Evolutionary conservation across 2,113 vertebrate species (phyloP), one percentile per base, ranked within the genome.

Genomic region (Mustela lutreola): DNA sequence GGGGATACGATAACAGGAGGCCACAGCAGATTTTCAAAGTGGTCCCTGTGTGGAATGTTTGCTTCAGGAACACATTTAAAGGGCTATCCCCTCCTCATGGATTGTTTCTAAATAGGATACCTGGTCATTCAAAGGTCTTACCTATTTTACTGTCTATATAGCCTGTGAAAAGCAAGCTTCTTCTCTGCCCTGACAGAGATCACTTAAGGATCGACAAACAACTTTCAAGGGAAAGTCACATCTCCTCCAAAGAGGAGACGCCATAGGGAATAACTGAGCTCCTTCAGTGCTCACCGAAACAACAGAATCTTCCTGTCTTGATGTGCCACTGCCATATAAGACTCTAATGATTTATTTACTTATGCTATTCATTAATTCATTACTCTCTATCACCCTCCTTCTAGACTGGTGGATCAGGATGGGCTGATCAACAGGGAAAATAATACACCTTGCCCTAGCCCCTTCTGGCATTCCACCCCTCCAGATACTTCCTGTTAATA

Each of bases 301-400:
- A 67, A 50, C 1, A 11, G 62, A 79, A 24, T 28, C 12, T 73
- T 31, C 60, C 92, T 33, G 80, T 26, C 93, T 92, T 22, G 22
- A 56, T 36, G 28, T 19, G 56, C 63, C 60, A 2, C 45, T 15
- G 75, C 26, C 92, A 73, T 5, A 0, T 39, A 39, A 96, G 75
- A 92, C 2, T 8, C 83, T 88, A 26, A 94, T 94, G 50, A 94
- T 78, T 97, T 98, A 96, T 92, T 93, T n/a, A 96, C 42, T 56
- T 22, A 56, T 60, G 62, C 76, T 87, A 18, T 39, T 97, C 79
- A 97, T 88, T 95, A 97, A 94, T 95, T 95, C 81, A 93, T 88
- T 50, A 92, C 14, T 73, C 26, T 92, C 5, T 12, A 11, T 80
- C 78, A 53, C 65, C n/a, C 48, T 89, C 58, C 65, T 81, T n/a